Percentiles rank a stretch among this genome's conserved stretches.
These are phyloP conservation scores for Magallana ariakensis DNA, from an alignment of 1,140 invertebrate genomes.

Conservation along the genomic window DNA sequence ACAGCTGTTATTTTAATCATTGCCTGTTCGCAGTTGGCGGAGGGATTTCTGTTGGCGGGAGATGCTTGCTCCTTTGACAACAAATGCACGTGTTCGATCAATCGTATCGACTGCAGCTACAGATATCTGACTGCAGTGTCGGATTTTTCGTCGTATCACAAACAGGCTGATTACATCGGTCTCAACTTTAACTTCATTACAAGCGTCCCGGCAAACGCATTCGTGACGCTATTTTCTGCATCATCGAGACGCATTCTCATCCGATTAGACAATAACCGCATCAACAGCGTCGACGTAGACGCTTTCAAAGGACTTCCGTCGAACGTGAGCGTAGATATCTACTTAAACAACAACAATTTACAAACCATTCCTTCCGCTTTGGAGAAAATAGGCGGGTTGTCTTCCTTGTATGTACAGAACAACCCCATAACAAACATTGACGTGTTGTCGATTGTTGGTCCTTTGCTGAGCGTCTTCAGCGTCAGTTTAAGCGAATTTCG, in stretches of 20 bases:
- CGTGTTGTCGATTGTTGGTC: background rate
- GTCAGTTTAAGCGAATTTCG: background rate
- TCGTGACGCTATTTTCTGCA: background rate
- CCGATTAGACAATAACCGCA: background rate
- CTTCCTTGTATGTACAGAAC: background rate
- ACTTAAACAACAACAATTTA: constrained; percentile 2
- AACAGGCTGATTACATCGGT: background rate
- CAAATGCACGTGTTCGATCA: constrained; percentile 3
- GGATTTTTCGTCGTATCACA: background rate
- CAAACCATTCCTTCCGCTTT: background rate
- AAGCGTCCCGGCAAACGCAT: constrained; percentile 1
- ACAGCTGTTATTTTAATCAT: background rate
- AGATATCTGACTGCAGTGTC: background rate
- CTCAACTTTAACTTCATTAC: constrained; percentile 7
- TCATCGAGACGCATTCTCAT: constrained; percentile 21
- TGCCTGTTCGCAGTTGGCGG: background rate
- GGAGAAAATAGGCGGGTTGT: constrained; percentile 3
- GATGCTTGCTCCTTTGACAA: background rate
- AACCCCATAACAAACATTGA: background rate
- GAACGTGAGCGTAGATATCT: background rate
- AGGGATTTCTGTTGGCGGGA: background rate
- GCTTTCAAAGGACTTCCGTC: background rate
- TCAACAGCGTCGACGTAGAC: background rate
- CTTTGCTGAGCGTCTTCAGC: background rate
- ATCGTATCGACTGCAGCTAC: constrained; percentile 5